Evolutionary conservation across 1,140 invertebrate genomes (phyloP).

Genomic region (Harlomillsia oculata): DNA sequence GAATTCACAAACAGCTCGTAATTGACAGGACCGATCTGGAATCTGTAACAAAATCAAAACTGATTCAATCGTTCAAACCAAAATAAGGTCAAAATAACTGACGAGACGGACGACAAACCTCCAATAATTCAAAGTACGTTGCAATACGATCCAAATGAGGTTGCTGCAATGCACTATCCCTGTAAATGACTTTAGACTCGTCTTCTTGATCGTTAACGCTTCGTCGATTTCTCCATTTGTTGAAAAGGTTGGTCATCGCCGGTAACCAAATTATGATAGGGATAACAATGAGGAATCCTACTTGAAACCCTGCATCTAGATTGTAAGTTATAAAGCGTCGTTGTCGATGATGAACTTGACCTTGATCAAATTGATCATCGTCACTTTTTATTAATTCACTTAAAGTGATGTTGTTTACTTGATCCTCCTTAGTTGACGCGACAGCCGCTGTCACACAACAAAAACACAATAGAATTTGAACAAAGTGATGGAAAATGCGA

Average conservation of each 20-base stretch:
- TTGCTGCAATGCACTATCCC: slow-evolving; percentile 24
- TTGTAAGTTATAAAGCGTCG: slow-evolving; percentile 32
- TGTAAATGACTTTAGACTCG: neutral
- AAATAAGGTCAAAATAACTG: neutral
- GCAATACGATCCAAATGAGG: slow-evolving; percentile 19
- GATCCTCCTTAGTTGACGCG: too few species aligned
- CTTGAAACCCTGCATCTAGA: slow-evolving; percentile 17
- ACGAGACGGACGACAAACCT: slow-evolving; percentile 21
- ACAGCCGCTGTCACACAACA: too few species aligned
- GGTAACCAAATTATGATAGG: slow-evolving; percentile 31
- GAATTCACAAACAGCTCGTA: slow-evolving; percentile 38
- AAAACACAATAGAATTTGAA: too few species aligned
- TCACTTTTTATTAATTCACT: too few species aligned
- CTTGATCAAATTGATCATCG: too few species aligned
- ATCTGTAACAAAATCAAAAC: slow-evolving; percentile 31
- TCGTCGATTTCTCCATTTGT: slow-evolving; percentile 9
- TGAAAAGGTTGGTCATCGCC: slow-evolving; percentile 32
- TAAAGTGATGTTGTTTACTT: too few species aligned
- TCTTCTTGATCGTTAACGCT: slow-evolving; percentile 3
- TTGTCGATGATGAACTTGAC: neutral
- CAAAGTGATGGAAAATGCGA: too few species aligned
- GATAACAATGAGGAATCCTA: slow-evolving; percentile 29
- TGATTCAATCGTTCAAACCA: neutral
- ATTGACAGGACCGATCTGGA: slow-evolving; percentile 36
- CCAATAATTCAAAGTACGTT: slow-evolving; percentile 30